Evolutionary conservation across 2,888 invertebrate species (phyloP), one percentile per base, ranked within the genome.

Genomic region (Lordiphosa andalusiaca): DNA sequence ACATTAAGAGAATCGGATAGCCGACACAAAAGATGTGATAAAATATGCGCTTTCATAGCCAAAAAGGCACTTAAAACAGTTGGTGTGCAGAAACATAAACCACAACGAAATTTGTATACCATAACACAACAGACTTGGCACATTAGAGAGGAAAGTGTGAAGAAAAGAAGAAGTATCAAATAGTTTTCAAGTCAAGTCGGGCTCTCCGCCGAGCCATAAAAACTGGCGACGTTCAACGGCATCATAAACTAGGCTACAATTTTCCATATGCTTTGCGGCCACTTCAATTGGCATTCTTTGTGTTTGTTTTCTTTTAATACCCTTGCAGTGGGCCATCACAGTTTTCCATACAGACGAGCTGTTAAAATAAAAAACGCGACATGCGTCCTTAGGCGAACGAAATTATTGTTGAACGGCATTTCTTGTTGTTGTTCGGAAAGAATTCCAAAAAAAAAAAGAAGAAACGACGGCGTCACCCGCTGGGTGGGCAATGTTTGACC

Each of bases 291-390:
- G 72, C 61, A 54, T 65, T 65, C 74, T 73, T 61, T 69, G 69
- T 59, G 42, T 48, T 21, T 30, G 39, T 35, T 42, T 12, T 5
- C 13, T 48, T 12, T 48, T 23, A n/a, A 12, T 48, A 33, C 35
- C 39, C 38, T 44, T 23, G 25, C 25, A 25, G 25, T 25, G 25
- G 25, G 25, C 25, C 6, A 25, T 33, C 13, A 6, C 42, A 39
- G 35, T 49, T 49, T 33, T 50, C 30, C 53, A 36, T 39, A 67
- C 55, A 68, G 80, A 83, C 71, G 81, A 73, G 77, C 77, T 81
- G 84, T 84, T 84, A 63, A 81, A 81, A 67, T 77, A 84, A 84
- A 77, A 77, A 81, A 69, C 60, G 41, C 84, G 53, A 73, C 82
- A 71, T 84, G 81, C 47, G 77, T 84, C 82, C 74, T 76, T 67